Evolutionary conservation across 2,797 vertebrate species (phyloP).

Genomic region (Siniperca scherzeri): DNA sequence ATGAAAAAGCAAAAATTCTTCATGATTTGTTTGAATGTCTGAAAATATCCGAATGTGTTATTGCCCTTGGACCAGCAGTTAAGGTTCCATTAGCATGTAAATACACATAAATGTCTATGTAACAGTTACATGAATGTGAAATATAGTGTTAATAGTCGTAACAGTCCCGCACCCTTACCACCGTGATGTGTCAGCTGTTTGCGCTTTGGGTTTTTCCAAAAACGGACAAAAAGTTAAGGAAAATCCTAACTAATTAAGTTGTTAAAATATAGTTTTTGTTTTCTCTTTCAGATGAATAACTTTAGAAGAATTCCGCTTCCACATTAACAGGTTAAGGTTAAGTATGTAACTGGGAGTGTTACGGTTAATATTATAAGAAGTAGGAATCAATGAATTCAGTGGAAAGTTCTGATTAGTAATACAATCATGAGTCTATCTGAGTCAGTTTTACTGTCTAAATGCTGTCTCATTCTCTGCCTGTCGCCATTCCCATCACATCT

Average conservation of each 20-base stretch:
- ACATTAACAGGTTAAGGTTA: neutral
- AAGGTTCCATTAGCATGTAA: neutral
- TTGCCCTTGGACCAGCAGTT: neutral
- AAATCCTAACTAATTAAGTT: neutral
- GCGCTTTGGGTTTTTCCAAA: slow-evolving; percentile 9
- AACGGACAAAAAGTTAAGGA: slow-evolving; percentile 2
- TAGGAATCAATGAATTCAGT: slow-evolving; percentile 1
- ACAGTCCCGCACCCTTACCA: neutral
- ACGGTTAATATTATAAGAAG: slow-evolving; percentile 3
- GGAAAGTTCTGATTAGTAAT: slow-evolving; percentile 4
- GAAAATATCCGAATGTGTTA: neutral
- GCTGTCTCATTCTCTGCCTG: slow-evolving; percentile 43
- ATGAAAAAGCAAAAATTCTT: neutral
- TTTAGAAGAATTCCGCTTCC: neutral
- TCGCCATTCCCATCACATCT: slow-evolving; percentile 69
- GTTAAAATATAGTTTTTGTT: neutral
- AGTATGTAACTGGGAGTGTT: neutral
- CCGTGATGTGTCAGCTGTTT: slow-evolving; percentile 43
- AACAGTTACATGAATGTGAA: slow-evolving; percentile 12
- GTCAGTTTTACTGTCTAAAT: slow-evolving; percentile 46
- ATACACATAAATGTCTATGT: neutral
- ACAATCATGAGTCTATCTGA: slow-evolving; percentile 30
- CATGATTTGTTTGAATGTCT: neutral
- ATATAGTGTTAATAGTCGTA: neutral
- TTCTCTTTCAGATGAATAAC: neutral